Evolutionary conservation across 2,113 vertebrate genomes (phyloP).

Genomic region (Puntigrus tetrazona): DNA sequence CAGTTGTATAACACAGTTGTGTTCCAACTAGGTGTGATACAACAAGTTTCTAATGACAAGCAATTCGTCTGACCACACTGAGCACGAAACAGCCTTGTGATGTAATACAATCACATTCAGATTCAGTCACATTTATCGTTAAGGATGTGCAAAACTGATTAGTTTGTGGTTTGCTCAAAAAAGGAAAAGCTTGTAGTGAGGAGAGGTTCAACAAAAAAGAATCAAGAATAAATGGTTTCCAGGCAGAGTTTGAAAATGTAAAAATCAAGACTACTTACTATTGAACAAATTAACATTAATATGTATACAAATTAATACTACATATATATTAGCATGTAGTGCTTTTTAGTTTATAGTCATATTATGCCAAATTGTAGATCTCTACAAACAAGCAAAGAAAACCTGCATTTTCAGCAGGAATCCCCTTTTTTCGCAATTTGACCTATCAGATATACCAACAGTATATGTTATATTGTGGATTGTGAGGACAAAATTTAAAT

Average conservation of each 20-base stretch:
- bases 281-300: background rate
- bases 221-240: background rate
- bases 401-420: background rate
- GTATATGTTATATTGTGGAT: background rate
- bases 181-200: background rate
- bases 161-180: background rate
- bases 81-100: background rate
- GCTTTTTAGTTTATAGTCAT: background rate
- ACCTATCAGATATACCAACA: too few species aligned
- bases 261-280: background rate
- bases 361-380: background rate
- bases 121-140: too few species aligned
- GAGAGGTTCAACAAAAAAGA: background rate
- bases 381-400: background rate
- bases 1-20: background rate
- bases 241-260: background rate
- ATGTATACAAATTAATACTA: background rate
- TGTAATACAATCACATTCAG: background rate
- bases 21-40: background rate
- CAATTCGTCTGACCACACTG: background rate
- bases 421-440: too few species aligned
- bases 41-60: slow-evolving; percentile 8
- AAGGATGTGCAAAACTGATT: background rate
- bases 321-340: background rate
- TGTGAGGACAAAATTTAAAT: background rate